A percentile compares a stretch with the other conserved stretches of the same genome.
phyloP scores from a whole-genome alignment of 2,888 invertebrate species.

The Sarcophaga variegata region DNA sequence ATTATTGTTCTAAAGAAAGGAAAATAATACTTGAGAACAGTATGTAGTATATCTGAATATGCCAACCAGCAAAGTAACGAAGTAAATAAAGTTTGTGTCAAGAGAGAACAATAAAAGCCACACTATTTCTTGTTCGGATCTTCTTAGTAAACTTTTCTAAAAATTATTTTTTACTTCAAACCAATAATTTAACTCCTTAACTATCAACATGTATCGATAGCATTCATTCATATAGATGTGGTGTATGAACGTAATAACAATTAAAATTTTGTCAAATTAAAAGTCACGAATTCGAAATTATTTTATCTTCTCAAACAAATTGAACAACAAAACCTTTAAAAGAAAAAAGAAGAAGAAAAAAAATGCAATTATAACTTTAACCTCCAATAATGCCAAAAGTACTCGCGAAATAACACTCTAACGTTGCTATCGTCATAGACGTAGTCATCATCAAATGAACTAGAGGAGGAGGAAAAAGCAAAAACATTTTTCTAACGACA shows the following conservation, averaged over 20 bases:
- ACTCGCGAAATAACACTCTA: neutral
- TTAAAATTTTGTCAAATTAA: constrained; percentile 57
- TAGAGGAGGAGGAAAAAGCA: neutral
- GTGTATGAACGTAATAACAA: constrained; percentile 10
- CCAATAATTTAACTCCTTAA: too few relatives aligned
- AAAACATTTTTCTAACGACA: neutral
- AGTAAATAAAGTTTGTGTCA: too few relatives aligned
- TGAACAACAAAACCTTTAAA: constrained; percentile 1
- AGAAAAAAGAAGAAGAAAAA: constrained; percentile 8
- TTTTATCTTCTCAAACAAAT: constrained; percentile 39
- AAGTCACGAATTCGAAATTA: constrained; percentile 63
- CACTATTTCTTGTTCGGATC: too few relatives aligned
- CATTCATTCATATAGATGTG: too few relatives aligned
- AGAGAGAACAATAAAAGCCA: too few relatives aligned
- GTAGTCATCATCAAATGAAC: neutral
- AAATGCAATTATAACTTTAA: constrained; percentile 62
- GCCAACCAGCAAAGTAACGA: too few relatives aligned
- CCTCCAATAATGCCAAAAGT: constrained; percentile 10
- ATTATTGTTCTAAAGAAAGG: too few relatives aligned
- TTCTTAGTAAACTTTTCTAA: too few relatives aligned
- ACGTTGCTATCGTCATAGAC: neutral
- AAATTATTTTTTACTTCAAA: too few relatives aligned
- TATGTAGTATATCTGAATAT: too few relatives aligned
- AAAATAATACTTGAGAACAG: too few relatives aligned
- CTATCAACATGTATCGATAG: too few relatives aligned